Evolutionary conservation across 2,797 vertebrate genomes (phyloP), one percentile per base, ranked within the genome.

Genomic region (Pseudomugil gertrudae): DNA sequence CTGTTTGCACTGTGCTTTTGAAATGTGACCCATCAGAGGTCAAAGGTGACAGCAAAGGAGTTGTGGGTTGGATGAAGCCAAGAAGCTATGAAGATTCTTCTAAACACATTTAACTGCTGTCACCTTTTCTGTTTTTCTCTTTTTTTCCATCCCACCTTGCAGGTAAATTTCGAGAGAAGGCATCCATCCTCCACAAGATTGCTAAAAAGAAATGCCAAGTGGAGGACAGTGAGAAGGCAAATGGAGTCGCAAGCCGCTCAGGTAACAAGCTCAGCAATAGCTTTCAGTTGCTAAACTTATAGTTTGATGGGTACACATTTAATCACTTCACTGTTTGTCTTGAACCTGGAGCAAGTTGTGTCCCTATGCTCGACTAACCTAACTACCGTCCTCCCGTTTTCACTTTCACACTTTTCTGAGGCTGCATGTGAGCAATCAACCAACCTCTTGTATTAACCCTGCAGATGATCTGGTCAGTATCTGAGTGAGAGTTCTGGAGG

Each of bases 141-240:
- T 50, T 57, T 57, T 45, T 52, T 9, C 17, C 17, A 17, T 2
- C 24, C 5, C 36, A 14, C 14, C 35, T 90, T 92, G 89, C 92
- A 99, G 97, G 97, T 76, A 97, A 96, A 82, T 99, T 99, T 88
- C 95, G 96, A 79, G 97, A 99, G 93, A 99, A 96, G 80, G 98
- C 96, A 0, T 98, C 97, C 60, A 98, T 99, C 86, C 96, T 99
- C 65, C 96, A 99, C 87, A 98, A 98, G 94, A 98, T 99, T 0
- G 97, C 97, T 69, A 99, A 99, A 94, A 99, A 97, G 95, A 99
- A 98, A 90, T 98, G 97, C 84, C 96, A 98, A 74, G 96, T 96
- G 67, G 97, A 98, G 80, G 97, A 99, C 79, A 94, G 94, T 2
- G 97, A 97, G 89, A 95, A 95, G 79, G 95, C 95, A 69, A 98